Percentiles rank a stretch among this genome's conserved stretches.
Evolutionary conservation across 2,888 invertebrate species (phyloP).

Genomic region (Artemia sinica): DNA sequence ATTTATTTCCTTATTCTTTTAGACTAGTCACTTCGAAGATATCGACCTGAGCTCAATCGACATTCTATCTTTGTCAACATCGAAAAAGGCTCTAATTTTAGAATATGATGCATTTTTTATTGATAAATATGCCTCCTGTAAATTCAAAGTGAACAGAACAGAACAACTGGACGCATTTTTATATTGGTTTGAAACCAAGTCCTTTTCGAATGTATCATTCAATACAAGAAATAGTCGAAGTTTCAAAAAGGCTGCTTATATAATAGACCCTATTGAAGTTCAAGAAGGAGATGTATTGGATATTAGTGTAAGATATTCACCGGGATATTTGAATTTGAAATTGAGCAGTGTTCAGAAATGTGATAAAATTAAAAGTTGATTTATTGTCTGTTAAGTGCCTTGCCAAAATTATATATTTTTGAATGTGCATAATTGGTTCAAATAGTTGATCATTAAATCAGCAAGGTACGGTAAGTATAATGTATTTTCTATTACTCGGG

Average conservation of each 20-base stretch:
- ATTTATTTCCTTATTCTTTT: background rate
- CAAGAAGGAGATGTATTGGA: background rate
- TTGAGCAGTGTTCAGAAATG: no score
- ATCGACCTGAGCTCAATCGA: background rate
- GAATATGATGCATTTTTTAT: background rate
- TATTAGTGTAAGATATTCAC: slow-evolving; percentile 2
- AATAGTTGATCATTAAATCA: no score
- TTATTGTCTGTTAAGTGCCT: no score
- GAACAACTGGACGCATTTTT: slow-evolving; percentile 33
- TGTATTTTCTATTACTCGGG: no score
- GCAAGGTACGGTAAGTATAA: no score
- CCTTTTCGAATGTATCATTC: slow-evolving; percentile 32
- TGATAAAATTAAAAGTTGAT: no score
- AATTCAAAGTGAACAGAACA: background rate
- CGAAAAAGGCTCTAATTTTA: background rate
- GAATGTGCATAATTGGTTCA: no score
- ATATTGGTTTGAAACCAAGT: slow-evolving; percentile 40
- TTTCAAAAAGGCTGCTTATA: background rate
- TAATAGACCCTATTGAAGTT: background rate
- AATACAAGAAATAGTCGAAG: slow-evolving; percentile 35
- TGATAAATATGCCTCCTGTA: background rate
- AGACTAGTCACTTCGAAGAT: slow-evolving; percentile 5
- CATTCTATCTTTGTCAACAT: background rate
- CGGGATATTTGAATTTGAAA: background rate
- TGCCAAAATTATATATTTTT: no score